These are phyloP conservation scores for Anticlea derivata DNA, from an alignment of 2,888 invertebrate species.

Conservation along the genomic window DNA sequence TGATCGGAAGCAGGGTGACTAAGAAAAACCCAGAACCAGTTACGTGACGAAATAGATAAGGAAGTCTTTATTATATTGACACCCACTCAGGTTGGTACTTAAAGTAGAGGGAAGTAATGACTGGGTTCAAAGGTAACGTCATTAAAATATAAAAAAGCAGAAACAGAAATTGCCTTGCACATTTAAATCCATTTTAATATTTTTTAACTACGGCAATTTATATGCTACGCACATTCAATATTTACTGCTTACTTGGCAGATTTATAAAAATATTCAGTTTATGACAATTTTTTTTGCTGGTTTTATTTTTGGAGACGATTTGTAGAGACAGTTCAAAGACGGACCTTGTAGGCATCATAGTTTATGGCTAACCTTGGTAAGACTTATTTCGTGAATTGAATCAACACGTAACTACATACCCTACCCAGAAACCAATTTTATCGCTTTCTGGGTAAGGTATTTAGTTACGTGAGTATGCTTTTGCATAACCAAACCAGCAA, in stretches of 20 bases:
- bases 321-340: constrained; percentile 20
- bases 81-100: not conserved
- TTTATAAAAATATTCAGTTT: constrained; percentile 4
- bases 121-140: constrained; percentile 1
- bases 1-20: too few relatives aligned
- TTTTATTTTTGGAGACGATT: constrained; percentile 15
- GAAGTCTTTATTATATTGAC: not conserved
- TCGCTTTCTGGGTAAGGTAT: too few relatives aligned
- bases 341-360: constrained; percentile 4
- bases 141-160: constrained; percentile 7
- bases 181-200: constrained; percentile 7
- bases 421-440: too few relatives aligned
- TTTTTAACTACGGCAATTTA: constrained; percentile 11
- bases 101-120: constrained; percentile 8
- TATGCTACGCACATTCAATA: constrained; percentile 20
- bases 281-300: constrained; percentile 12
- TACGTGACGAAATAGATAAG: not conserved
- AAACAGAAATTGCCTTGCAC: constrained; percentile 9
- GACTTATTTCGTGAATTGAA: constrained; percentile 17
- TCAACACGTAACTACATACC: not conserved
- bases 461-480: too few relatives aligned
- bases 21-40: too few relatives aligned
- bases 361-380: constrained; percentile 20
- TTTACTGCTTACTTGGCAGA: constrained; percentile 14
- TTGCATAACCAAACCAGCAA: too few relatives aligned